Evolutionary conservation across 2,113 vertebrate genomes (phyloP).

Genomic region (Burhinus bistriatus): DNA sequence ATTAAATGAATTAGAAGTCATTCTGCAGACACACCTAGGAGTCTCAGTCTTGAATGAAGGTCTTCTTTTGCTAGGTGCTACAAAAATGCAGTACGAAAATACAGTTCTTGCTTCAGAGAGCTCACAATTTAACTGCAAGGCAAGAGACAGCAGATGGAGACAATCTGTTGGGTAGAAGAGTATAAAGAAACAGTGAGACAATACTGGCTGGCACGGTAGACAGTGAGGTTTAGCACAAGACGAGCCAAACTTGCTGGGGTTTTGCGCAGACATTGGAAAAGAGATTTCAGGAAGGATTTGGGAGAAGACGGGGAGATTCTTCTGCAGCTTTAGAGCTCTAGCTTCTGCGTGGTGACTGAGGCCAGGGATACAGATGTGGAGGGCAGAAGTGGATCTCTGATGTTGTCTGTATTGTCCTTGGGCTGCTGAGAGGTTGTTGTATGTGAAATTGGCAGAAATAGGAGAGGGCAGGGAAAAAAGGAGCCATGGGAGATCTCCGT

Average conservation of each 20-base stretch:
- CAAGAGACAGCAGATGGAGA: slow-evolving; percentile 44
- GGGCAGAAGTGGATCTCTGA: not conserved
- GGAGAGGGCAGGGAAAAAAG: not conserved
- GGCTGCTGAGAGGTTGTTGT: not conserved
- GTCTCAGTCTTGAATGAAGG: not conserved
- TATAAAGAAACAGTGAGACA: not conserved
- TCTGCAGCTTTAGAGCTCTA: not conserved
- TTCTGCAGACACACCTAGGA: not conserved
- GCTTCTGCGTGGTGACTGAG: not conserved
- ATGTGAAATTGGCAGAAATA: fast-evolving
- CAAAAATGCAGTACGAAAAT: not conserved
- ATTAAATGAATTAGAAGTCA: not conserved
- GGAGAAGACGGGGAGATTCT: not conserved
- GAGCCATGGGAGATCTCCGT: not conserved
- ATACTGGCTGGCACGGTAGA: not conserved
- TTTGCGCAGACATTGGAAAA: not conserved
- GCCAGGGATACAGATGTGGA: not conserved
- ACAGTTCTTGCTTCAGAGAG: not conserved
- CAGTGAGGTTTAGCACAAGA: not conserved
- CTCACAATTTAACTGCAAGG: not conserved
- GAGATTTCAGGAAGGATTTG: not conserved
- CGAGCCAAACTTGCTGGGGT: fast-evolving
- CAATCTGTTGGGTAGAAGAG: not conserved
- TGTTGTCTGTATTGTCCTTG: not conserved
- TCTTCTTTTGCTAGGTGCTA: not conserved